Evolutionary conservation across 2,888 invertebrate genomes (phyloP).

Genomic region (Exephanes ischioxanthus): DNA sequence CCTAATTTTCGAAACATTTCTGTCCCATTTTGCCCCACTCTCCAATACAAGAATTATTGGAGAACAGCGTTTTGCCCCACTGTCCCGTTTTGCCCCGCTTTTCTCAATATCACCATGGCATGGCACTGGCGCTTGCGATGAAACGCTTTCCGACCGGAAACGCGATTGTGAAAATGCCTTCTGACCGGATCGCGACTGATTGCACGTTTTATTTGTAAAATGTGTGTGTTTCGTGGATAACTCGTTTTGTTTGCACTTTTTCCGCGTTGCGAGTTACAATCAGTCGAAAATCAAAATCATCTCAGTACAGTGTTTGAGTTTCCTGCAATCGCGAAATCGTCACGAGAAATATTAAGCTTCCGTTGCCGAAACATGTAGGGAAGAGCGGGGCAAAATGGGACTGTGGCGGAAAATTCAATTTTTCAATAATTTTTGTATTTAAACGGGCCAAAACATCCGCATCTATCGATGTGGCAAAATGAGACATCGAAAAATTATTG

Average conservation of each 20-base stretch:
- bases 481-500: too few species aligned
- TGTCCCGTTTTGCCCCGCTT: too few species aligned
- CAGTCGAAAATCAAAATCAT: neutral
- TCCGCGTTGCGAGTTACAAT: neutral
- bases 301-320: neutral
- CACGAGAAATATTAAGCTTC: neutral
- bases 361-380: neutral
- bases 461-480: neutral
- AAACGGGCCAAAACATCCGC: neutral
- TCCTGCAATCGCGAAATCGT: neutral
- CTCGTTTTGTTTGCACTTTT: neutral
- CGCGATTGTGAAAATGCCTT: too few species aligned
- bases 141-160: too few species aligned
- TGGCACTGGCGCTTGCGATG: too few species aligned
- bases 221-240: neutral
- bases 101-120: too few species aligned
- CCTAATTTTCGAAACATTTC: too few species aligned
- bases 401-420: too few species aligned
- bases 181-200: neutral
- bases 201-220: neutral
- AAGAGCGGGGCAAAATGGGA: too few species aligned
- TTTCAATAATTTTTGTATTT: too few species aligned
- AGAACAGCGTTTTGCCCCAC: neutral
- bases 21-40: too few species aligned
- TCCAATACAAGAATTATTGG: too few species aligned